phyloP scores from a whole-genome alignment of 1,140 invertebrate species.

The Achroia grisella region DNA sequence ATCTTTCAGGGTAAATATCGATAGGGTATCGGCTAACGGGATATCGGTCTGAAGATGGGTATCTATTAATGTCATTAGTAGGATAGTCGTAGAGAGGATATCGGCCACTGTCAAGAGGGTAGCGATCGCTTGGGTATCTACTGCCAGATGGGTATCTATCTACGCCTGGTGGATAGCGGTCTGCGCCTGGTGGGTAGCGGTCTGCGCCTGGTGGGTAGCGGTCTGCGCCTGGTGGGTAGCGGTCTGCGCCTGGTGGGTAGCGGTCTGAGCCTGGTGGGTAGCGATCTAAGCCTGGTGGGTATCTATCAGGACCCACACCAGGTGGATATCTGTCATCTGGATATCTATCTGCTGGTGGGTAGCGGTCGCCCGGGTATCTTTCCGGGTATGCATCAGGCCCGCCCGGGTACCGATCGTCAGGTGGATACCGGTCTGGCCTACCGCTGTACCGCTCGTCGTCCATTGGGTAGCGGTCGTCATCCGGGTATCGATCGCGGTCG shows the following conservation, averaged over 20 bases:
- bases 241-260: conserved; percentile 36
- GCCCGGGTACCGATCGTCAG: conserved; percentile 59
- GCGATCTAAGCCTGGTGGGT: conserved; percentile 14
- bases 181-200: conserved; percentile 19
- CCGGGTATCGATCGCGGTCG: conserved; percentile 65
- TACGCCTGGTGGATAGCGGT: conserved; percentile 16
- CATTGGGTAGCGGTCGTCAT: conserved; percentile 41
- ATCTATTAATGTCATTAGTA: conserved; percentile 58
- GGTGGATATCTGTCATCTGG: conserved; percentile 45
- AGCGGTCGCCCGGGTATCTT: conserved; percentile 35
- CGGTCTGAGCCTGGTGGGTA: conserved; percentile 34
- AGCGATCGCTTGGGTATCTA: conserved; percentile 31
- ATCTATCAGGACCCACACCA: conserved; percentile 16
- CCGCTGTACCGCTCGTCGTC: conserved; percentile 59
- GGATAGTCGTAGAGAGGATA: conserved; percentile 46
- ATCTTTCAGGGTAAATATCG: conserved; percentile 58
- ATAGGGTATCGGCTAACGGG: conserved; percentile 43
- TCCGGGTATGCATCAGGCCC: conserved; percentile 32
- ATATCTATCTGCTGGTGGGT: conserved; percentile 42
- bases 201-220: conserved; percentile 39
- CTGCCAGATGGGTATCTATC: conserved; percentile 23
- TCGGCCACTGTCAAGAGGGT: conserved; percentile 50
- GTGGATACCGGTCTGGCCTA: conserved; percentile 63
- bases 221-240: conserved; percentile 27
- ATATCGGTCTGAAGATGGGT: conserved; percentile 58